A percentile compares a stretch with the other conserved stretches of the same genome.
phyloP scores from a whole-genome alignment of 2,113 vertebrate species.

The cattle (Bos taurus) region DNA sequence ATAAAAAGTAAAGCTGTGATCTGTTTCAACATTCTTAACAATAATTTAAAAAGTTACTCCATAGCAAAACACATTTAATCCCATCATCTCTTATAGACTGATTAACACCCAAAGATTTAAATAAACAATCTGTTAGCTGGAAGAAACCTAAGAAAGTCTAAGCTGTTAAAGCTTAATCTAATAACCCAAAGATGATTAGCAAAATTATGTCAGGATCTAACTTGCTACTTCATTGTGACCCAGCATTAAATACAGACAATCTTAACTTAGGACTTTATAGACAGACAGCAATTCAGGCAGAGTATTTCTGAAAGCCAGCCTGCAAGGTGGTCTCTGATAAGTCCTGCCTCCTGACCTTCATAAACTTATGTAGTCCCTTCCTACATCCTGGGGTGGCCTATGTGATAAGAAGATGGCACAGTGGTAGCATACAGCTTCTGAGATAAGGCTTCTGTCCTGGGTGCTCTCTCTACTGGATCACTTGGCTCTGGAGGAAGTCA shows the following conservation, averaged over 20 bases:
- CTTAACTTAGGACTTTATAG: background rate
- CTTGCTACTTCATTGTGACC: background rate
- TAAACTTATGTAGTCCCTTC: background rate
- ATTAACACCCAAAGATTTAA: conserved; percentile 2
- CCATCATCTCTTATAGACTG: background rate
- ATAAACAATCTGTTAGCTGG: background rate
- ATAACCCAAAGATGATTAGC: background rate
- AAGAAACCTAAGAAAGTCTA: background rate
- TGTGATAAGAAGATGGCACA: background rate
- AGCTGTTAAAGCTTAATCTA: background rate
- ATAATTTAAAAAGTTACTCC: background rate
- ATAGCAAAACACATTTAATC: background rate
- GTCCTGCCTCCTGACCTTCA: background rate
- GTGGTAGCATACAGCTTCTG: background rate
- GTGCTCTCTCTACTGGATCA: background rate
- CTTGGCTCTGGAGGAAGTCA: background rate
- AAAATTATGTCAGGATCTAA: background rate
- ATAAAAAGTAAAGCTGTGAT: conserved; percentile 56
- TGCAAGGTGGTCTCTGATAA: background rate
- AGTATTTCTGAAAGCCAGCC: background rate
- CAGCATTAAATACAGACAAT: background rate
- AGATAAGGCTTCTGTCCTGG: background rate
- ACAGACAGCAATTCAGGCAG: background rate
- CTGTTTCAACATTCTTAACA: conserved; percentile 1
- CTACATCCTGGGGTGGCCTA: background rate